Base-by-base conservation (phyloP, 2,888 invertebrate genomes). In the Camptogramma bilineatum region DNA sequence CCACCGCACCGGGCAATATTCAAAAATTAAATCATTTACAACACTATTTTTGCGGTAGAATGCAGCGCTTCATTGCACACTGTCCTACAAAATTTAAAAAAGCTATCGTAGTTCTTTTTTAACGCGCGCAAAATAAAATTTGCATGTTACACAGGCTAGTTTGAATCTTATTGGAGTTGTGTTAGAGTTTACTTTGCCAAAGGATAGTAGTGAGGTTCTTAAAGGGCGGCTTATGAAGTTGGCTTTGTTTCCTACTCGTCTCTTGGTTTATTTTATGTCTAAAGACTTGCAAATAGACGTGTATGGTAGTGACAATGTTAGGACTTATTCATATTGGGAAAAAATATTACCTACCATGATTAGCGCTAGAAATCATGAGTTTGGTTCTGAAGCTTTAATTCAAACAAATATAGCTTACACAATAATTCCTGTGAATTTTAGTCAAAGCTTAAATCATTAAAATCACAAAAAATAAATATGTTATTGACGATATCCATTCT, bases 201-300 rank as follows among this genome's bases (percentile, higher is more conserved):
- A 59, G 18, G 9, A 4, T 8, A 21, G 4, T 7, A 48, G 51
- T 55, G 65, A 66, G 71, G 71, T 67, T 64, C 69, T 62, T 63
- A 17, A 62, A 69, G 69, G 68, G 69, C 64, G 61, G 68, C 68
- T 68, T 64, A 64, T 66, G 62, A 59, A 53, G 61, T 46, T 57
- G 64, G 52, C 74, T 79, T 80, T 78, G 79, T 81, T 80, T 80
- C 77, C 76, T 79, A 74, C 68, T 71, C 65, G 68, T 68, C 67
- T 77, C 67, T 75, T 76, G 70, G 68, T 72, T 76, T 72, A 69
- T 76, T 77, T 74, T 71, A 62, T 56, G 53, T 66, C 64, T 68
- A 68, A 64, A 71, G 70, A 67, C 64, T 70, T 65, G 58, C 63
- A 64, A 66, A 69, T 65, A 63, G 60, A 61, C 58, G 55, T 60